Conservation (phyloP, 2,797 vertebrate species). For the Muraenolepis orangiensis region DNA sequence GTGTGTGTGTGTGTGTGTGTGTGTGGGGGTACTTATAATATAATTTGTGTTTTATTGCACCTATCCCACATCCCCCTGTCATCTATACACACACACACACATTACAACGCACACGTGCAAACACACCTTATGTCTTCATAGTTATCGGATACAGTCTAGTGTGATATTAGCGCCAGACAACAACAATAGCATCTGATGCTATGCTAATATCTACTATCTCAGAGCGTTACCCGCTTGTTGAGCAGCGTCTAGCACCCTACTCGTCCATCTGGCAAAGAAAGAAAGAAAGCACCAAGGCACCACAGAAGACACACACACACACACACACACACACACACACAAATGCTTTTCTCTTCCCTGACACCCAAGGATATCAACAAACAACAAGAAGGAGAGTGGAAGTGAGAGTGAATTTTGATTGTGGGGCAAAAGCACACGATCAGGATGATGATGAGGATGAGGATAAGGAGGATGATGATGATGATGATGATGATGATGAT, state of each 20-base stretch:
- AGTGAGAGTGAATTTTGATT: not conserved
- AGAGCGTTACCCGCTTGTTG: not conserved
- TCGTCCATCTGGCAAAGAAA: not conserved
- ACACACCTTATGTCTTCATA: not conserved
- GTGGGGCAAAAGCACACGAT: too few relatives aligned
- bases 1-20: not conserved
- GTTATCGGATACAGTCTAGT: not conserved
- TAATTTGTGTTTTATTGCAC: not conserved
- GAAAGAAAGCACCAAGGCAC: too few relatives aligned
- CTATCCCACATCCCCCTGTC: not conserved
- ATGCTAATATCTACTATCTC: not conserved
- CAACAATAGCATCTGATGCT: not conserved
- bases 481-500: not conserved
- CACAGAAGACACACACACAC: too few relatives aligned
- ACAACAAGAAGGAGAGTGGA: not conserved
- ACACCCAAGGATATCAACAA: not conserved
- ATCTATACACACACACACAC: not conserved
- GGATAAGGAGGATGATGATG: not conserved
- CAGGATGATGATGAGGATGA: too few relatives aligned
- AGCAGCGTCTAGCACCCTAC: not conserved
- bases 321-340: not conserved
- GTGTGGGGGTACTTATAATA: not conserved
- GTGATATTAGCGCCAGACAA: not conserved
- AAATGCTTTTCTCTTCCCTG: not conserved
- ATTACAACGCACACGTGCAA: not conserved